Conservation (phyloP, 2,797 vertebrate genomes). For the Gastrophryne carolinensis region DNA sequence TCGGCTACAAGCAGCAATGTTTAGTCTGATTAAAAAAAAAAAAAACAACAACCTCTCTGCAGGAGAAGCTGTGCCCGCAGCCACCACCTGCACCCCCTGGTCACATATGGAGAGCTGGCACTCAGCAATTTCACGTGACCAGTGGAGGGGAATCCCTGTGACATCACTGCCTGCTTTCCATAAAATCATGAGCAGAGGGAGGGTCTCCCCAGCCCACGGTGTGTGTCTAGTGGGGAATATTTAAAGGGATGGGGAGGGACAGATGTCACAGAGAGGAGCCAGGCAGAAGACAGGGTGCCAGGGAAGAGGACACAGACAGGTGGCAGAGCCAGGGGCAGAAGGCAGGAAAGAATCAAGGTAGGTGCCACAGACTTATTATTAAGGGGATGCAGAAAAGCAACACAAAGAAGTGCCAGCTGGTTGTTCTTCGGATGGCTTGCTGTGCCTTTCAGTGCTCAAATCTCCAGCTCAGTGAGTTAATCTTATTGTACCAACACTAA, state of each 20-base stretch:
- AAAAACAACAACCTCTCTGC: too few relatives aligned
- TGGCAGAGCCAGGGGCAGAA: constrained; percentile 13
- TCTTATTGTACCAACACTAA: not conserved
- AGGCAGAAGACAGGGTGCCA: not conserved
- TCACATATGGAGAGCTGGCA: not conserved
- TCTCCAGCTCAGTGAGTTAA: not conserved
- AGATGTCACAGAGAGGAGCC: constrained; percentile 18
- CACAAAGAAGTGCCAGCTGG: not conserved
- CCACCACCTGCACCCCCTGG: not conserved
- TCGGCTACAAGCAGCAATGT: too few relatives aligned
- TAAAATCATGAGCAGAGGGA: constrained; percentile 61
- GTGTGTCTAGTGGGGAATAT: constrained; percentile 41
- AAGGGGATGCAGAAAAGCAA: not conserved
- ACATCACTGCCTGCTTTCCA: constrained; percentile 63
- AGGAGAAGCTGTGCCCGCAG: not conserved
- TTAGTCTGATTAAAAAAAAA: too few relatives aligned
- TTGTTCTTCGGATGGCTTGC: not conserved
- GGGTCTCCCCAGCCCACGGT: constrained; percentile 51
- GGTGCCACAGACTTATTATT: not conserved
- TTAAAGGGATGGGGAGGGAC: constrained; percentile 45
- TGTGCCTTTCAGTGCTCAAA: not conserved
- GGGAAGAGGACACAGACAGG: not conserved
- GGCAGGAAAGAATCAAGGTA: not conserved
- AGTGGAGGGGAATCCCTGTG: constrained; percentile 62
- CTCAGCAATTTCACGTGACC: constrained; percentile 21